Conservation (phyloP, 23 tunicate genomes). For the Corella eumyota region DNA sequence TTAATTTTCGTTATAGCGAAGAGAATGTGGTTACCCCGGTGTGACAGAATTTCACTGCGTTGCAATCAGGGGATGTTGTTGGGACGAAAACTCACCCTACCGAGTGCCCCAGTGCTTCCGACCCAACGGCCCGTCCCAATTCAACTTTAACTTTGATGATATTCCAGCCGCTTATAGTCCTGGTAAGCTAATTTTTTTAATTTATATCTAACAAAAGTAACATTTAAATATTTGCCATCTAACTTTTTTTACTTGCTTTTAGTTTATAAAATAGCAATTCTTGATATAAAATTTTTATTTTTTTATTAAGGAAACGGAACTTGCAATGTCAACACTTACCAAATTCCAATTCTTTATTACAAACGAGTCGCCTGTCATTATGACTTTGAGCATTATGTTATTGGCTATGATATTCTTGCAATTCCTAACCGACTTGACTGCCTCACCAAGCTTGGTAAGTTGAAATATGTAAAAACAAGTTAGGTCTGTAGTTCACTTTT, state of each 20-base stretch:
- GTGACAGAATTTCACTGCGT: conserved; percentile 98
- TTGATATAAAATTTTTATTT: neutral
- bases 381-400: conserved; percentile 24
- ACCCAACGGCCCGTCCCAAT: conserved; percentile 38
- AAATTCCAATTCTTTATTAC: conserved; percentile 70
- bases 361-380: conserved; percentile 64
- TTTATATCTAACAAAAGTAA: neutral
- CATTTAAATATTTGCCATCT: neutral
- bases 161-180: conserved; percentile 84
- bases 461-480: too few species aligned
- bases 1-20: conserved; percentile 29
- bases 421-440: conserved; percentile 78
- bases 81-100: conserved; percentile 68
- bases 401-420: conserved; percentile 63
- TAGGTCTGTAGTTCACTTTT: neutral
- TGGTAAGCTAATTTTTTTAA: conserved; percentile 15
- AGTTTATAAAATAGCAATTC: neutral
- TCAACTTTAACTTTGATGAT: conserved; percentile 34
- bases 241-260: neutral
- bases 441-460: conserved; percentile 63
- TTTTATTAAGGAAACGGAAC: conserved; percentile 37
- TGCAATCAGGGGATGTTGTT: conserved; percentile 99
- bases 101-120: conserved; percentile 90
- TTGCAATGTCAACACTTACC: conserved; percentile 70
- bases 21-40: conserved; percentile 99